Conservation (phyloP, 1,140 invertebrate species). For the Calosoma granatense region DNA sequence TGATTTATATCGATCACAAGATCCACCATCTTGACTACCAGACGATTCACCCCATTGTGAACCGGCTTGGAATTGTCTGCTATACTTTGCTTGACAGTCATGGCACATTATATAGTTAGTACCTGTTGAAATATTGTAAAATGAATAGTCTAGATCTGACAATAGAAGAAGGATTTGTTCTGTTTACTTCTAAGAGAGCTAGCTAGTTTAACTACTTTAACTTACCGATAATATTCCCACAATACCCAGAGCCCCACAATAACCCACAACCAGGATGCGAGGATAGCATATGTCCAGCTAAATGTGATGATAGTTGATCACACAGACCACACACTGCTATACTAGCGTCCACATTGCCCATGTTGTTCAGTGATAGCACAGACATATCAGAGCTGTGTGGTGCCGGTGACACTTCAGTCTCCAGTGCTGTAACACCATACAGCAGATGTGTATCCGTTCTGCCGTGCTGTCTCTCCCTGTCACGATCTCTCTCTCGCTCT, state of each 20-base stretch:
- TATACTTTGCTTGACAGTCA: conserved; percentile 39
- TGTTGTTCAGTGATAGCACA: neutral
- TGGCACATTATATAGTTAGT: conserved; percentile 40
- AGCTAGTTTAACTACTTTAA: no score
- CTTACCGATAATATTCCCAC: conserved; percentile 37
- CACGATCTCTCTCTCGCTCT: conserved; percentile 16
- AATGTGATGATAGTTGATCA: conserved; percentile 25
- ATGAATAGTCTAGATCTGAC: neutral
- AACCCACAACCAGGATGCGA: conserved; percentile 40
- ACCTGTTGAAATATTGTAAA: conserved; percentile 16
- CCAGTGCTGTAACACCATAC: conserved; percentile 2
- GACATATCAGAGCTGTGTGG: neutral
- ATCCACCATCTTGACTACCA: neutral
- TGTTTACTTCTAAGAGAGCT: neutral
- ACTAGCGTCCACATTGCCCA: conserved; percentile 3
- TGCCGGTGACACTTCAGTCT: neutral
- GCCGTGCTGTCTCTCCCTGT: conserved; percentile 35
- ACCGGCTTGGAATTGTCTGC: conserved; percentile 18
- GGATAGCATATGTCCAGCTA: conserved; percentile 30
- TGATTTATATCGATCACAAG: neutral
- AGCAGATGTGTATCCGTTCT: conserved; percentile 35
- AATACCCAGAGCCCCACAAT: conserved; percentile 32
- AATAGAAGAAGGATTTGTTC: neutral
- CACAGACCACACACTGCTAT: conserved; percentile 29
- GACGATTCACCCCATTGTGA: conserved; percentile 17